Evolutionary conservation across 2,113 vertebrate genomes (phyloP), one percentile per base, ranked within the genome.

Genomic region (Ameiurus melas): DNA sequence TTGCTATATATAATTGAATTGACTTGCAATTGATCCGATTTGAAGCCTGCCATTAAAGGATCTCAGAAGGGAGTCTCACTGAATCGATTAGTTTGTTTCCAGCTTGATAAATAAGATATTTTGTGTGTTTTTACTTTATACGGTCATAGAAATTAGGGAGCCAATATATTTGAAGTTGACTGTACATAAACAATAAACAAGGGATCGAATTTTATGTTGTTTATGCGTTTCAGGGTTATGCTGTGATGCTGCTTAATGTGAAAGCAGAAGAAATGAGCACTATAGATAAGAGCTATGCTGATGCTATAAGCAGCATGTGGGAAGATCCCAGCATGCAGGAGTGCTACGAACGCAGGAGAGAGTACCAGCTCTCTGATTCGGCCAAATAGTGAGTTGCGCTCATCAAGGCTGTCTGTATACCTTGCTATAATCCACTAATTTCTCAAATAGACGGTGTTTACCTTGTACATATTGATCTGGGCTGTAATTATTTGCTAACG

Each of bases 321-420:
- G 93, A 92, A 64, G 97, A 98, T 78, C 93, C 95, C 0, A 95
- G 96, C 79, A 96, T 97, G 91, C 96, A 97, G 93, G 95, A 97
- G 87, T 97, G 96, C 84, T 97, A 97, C 0, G 92, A 92, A 85
- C 94, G 97, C 51, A 91, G 94, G 91, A 94, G 96, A 91, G 96
- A 98, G 85, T 97, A 96, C 90, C 96, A 99, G 92, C 95, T 97
- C 81, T 97, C 96, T 0, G 96, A 97, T 89, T 97, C 96, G 0
- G 88, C 96, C 90, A 97, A 97, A 91, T 97, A 97, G 96, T 97
- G 93, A 96, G 97, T 66, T 64, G 57, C 20, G 8, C n/a, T 64
- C 5, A n/a, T 64, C 36, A 20, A 51, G 10, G 39, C 66, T 87
- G 30, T 57, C 13, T 75, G 5, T 85, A 85, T 81, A 17, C 4